Base-by-base conservation (phyloP, 2,888 invertebrate species). In the Hemistola chrysoprasaria region DNA sequence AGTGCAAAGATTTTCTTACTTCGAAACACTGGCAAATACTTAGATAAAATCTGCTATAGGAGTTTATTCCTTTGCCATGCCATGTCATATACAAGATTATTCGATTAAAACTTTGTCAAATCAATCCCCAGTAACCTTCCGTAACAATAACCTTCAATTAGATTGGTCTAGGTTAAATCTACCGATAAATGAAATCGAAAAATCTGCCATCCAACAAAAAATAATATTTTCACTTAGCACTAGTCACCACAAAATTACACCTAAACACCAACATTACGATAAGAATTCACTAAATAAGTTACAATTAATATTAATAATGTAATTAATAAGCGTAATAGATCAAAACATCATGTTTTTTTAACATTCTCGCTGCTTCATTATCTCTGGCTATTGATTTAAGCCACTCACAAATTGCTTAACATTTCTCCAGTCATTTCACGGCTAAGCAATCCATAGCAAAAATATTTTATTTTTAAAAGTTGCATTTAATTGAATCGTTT, bases 261-360 rank as follows among this genome's bases (percentile, higher is more conserved):
- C 78, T 79, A 80, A 42, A 84, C 81, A 82, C 72, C 80, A 81
- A 86, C 72, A 67, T 83, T 84, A 82, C 68, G 66, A 65, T 80
- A 78, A 74, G 76, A 80, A 75, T 73, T 81, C 71, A 79, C 77
- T 83, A 78, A 83, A 76, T 81, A 84, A 78, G 71, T 79, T 78
- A 76, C 72, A 65, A 56, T 71, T 69, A 70, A 59, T 65, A 68
- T 68, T 67, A 73, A 73, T 76, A 79, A 80, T 80, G 77, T 83
- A 82, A 82, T 86, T 87, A 87, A 87, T 88, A 88, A 88, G 87
- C 87, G 87, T 88, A 88, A 82, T 88, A 87, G 87, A 87, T 86
- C 80, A 85, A 86, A 84, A 85, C 84, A 82, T 82, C 79, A 67
- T 74, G 78, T 81, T 81, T 83, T 80, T 78, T 54, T 29, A 37